phyloP scores from a whole-genome alignment of 2,888 invertebrate genomes.

The Caenorhabditis sp. region DNA sequence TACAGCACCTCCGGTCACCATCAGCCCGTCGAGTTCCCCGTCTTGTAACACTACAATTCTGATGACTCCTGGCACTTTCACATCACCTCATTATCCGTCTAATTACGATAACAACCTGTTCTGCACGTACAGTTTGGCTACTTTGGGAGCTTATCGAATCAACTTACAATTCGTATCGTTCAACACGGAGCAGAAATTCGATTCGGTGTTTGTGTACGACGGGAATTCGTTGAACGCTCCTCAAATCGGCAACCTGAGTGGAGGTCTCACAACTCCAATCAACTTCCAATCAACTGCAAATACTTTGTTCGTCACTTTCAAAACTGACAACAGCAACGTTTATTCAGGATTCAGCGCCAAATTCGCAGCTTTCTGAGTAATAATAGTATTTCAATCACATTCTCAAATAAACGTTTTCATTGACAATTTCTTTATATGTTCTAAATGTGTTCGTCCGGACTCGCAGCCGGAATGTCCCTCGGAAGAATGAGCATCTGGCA shows the following conservation, averaged over 20 bases:
- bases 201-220: constrained; percentile 11
- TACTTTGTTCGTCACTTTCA: constrained; percentile 2
- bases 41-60: constrained; percentile 5
- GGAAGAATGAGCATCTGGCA: no score
- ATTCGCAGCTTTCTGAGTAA: no score
- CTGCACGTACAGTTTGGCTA: constrained; percentile 3
- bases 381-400: no score
- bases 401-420: no score
- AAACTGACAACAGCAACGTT: no score
- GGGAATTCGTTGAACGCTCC: neutral
- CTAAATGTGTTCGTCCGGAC: no score
- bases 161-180: neutral
- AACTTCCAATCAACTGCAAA: neutral
- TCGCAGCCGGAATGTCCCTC: no score
- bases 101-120: neutral
- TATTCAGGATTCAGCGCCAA: no score
- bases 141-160: neutral
- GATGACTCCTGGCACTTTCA: constrained; percentile 1
- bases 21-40: neutral
- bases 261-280: neutral
- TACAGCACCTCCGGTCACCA: neutral
- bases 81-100: neutral
- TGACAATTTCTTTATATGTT: no score
- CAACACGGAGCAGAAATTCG: neutral
- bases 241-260: neutral